A percentile compares a stretch with the other conserved stretches of the same genome.
phyloP scores from a whole-genome alignment of 2,797 vertebrate genomes.

The Argya squamiceps region DNA sequence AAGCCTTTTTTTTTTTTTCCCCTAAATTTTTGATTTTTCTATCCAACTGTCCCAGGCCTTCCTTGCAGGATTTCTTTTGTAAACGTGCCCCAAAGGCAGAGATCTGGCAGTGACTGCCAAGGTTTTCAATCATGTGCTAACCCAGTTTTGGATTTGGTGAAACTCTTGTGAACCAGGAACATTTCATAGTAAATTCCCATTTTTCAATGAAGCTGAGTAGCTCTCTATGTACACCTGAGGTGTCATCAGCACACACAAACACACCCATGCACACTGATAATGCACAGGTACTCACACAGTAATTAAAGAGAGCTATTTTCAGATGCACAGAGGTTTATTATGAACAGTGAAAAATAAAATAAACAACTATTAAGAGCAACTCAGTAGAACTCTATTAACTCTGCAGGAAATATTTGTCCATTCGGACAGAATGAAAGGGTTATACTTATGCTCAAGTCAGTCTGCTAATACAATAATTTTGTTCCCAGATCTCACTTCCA shows the following conservation, averaged over 20 bases:
- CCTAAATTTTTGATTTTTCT: neutral
- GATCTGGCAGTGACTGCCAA: neutral
- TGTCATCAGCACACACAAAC: neutral
- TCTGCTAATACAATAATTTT: neutral
- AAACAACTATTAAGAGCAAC: constrained; percentile 36
- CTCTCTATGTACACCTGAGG: neutral
- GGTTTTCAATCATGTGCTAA: neutral
- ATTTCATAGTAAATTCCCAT: neutral
- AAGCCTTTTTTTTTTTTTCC: neutral
- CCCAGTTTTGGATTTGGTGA: neutral
- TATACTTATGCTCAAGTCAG: neutral
- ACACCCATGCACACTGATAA: neutral
- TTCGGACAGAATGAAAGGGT: neutral
- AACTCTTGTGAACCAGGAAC: neutral
- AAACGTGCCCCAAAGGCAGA: neutral
- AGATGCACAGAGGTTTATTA: constrained; percentile 29
- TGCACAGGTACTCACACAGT: neutral
- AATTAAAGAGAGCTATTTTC: constrained; percentile 33
- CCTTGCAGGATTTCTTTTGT: neutral
- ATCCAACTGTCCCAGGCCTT: neutral
- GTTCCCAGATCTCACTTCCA: neutral
- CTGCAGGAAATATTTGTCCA: constrained; percentile 9
- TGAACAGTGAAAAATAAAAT: constrained; percentile 39
- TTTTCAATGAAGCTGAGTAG: neutral
- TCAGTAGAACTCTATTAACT: neutral